phyloP scores from a whole-genome alignment of 37 sponge, comb jelly and placozoan genomes.

The Geodia barretti region DNA sequence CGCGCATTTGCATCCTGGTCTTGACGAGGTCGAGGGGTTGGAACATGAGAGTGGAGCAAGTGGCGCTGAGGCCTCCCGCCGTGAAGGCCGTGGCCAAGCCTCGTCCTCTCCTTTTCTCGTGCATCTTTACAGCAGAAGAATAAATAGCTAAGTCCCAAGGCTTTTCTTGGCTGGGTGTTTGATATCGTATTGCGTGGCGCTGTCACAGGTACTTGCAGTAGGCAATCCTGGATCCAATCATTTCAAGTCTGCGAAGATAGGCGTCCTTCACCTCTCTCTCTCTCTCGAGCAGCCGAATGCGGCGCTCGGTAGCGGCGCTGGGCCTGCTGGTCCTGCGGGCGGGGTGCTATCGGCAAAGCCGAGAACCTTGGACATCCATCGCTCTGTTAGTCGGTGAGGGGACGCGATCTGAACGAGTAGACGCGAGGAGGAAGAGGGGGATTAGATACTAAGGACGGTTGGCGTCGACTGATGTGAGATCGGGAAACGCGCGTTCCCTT shows the following conservation, averaged over 20 bases:
- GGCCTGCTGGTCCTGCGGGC: background rate
- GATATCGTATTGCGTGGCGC: too few species aligned
- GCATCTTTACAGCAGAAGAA: too few species aligned
- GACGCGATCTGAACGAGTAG: background rate
- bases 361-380: background rate
- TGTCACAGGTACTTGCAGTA: too few species aligned
- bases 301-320: background rate
- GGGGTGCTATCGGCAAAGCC: background rate
- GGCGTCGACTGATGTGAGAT: background rate
- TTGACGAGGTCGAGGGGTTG: slow-evolving; percentile 93
- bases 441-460: too few species aligned
- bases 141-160: background rate
- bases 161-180: too few species aligned
- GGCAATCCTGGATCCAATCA: too few species aligned
- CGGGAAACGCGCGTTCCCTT: background rate
- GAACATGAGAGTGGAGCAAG: slow-evolving; percentile 63
- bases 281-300: background rate
- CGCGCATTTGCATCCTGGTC: slow-evolving; percentile 73
- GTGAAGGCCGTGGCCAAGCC: slow-evolving; percentile 53
- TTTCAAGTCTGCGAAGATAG: too few species aligned
- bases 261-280: background rate
- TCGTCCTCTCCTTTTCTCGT: background rate
- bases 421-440: background rate
- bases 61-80: slow-evolving; percentile 77
- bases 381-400: background rate